These are phyloP conservation scores for Cephalopholis sonnerati DNA, from an alignment of 2,113 vertebrate species.

Conservation along the genomic window DNA sequence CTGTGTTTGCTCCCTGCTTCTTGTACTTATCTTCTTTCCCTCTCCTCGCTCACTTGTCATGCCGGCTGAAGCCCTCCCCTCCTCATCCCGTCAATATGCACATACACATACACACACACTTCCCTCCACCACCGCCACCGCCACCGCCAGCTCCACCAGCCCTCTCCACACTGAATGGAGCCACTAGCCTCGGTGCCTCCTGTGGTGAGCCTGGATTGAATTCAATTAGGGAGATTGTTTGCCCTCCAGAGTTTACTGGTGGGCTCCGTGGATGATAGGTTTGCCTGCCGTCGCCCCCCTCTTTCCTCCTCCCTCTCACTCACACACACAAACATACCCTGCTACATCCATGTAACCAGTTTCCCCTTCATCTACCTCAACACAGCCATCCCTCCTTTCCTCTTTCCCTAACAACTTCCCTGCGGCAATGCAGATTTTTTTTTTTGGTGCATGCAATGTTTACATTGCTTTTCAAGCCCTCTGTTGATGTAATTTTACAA, in stretches of 20 bases:
- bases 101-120: not conserved
- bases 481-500: constrained; percentile 35
- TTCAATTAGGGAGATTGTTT: constrained; percentile 83
- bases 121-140: not conserved
- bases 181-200: constrained; percentile 63
- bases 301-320: not conserved
- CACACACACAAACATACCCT: constrained; percentile 5
- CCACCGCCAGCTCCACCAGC: constrained; percentile 2
- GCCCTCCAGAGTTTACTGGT: constrained; percentile 73
- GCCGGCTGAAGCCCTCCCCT: constrained; percentile 38
- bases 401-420: constrained; percentile 39
- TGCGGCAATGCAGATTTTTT: constrained; percentile 12
- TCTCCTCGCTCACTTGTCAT: constrained; percentile 45
- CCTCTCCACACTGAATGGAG: constrained; percentile 59
- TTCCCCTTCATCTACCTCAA: constrained; percentile 33
- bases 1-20: constrained; percentile 49
- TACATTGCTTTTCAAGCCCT: constrained; percentile 22
- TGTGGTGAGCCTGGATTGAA: constrained; percentile 71
- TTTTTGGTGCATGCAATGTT: constrained; percentile 26
- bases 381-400: constrained; percentile 9
- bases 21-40: constrained; percentile 32
- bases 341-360: constrained; percentile 28
- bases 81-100: not conserved
- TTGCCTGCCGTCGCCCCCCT: constrained; percentile 36
- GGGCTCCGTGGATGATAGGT: constrained; percentile 64